A percentile compares a stretch with the other conserved stretches of the same genome.
These are phyloP conservation scores for Gymnodraco acuticeps DNA, from an alignment of 2,797 vertebrate genomes.

Conservation along the genomic window DNA sequence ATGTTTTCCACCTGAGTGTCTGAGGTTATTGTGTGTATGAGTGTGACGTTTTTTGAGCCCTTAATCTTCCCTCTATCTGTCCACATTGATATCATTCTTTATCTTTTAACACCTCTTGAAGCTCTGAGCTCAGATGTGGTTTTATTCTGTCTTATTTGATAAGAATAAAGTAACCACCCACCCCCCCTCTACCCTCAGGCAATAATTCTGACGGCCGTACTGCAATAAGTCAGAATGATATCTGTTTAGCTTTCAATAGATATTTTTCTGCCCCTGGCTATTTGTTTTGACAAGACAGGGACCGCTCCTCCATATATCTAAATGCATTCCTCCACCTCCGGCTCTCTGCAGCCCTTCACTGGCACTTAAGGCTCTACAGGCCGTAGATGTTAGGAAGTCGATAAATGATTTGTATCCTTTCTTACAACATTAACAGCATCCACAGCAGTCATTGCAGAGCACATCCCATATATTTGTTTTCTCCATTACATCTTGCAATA, in stretches of 20 bases:
- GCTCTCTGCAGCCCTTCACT: background rate
- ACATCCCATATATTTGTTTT: background rate
- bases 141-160: constrained; percentile 27
- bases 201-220: constrained; percentile 12
- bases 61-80: constrained; percentile 24
- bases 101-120: constrained; percentile 12
- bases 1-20: constrained; percentile 21
- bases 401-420: background rate
- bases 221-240: constrained; percentile 31
- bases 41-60: background rate
- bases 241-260: constrained; percentile 39
- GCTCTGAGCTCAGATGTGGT: constrained; percentile 1
- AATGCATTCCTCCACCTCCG: background rate
- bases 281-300: constrained; percentile 45
- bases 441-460: background rate
- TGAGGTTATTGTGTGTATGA: constrained; percentile 2
- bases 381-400: background rate
- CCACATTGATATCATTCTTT: constrained; percentile 16
- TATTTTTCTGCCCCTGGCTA: constrained; percentile 30
- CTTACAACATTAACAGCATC: background rate
- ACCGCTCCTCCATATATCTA: constrained; percentile 3
- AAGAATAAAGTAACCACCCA: constrained; percentile 22
- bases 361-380: background rate
- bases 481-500: background rate
- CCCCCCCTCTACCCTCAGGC: constrained; percentile 12